Percentiles rank a stretch among this genome's conserved stretches.
Evolutionary conservation across 2,888 invertebrate genomes (phyloP).

Genomic region (Netelia virgata): DNA sequence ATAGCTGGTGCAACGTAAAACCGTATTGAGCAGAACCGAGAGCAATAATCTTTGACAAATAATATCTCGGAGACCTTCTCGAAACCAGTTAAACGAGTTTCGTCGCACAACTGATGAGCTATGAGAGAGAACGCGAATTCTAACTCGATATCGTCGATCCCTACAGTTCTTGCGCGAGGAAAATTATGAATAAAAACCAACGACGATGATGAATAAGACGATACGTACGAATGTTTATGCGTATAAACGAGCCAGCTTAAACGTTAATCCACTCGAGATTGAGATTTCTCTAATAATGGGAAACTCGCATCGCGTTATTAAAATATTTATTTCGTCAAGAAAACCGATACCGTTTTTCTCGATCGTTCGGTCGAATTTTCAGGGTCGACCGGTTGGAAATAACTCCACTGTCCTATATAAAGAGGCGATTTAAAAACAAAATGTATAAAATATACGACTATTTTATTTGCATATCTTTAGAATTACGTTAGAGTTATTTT

Average conservation of each 20-base stretch:
- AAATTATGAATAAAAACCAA: no score
- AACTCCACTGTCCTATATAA: no score
- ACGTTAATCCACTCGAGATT: background rate
- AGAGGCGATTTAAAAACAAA: no score
- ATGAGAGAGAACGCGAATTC: constrained; percentile 8
- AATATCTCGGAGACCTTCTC: constrained; percentile 45
- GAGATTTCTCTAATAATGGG: background rate
- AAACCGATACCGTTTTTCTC: background rate
- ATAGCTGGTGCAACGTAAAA: constrained; percentile 11
- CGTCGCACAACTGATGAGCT: constrained; percentile 12
- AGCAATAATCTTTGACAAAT: constrained; percentile 52
- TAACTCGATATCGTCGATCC: background rate
- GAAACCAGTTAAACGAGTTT: constrained; percentile 60
- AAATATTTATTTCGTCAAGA: background rate
- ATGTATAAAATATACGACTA: no score
- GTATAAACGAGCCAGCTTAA: background rate
- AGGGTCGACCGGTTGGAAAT: background rate
- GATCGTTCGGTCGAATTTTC: background rate
- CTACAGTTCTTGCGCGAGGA: no score
- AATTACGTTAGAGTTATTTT: no score
- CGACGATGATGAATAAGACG: no score
- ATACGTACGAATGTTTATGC: background rate
- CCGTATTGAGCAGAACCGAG: background rate
- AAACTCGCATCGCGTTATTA: background rate
- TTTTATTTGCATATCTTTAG: no score